Evolutionary conservation across 2,888 invertebrate species (phyloP), one percentile per base, ranked within the genome.

Genomic region (Hypomecis atomaria): DNA sequence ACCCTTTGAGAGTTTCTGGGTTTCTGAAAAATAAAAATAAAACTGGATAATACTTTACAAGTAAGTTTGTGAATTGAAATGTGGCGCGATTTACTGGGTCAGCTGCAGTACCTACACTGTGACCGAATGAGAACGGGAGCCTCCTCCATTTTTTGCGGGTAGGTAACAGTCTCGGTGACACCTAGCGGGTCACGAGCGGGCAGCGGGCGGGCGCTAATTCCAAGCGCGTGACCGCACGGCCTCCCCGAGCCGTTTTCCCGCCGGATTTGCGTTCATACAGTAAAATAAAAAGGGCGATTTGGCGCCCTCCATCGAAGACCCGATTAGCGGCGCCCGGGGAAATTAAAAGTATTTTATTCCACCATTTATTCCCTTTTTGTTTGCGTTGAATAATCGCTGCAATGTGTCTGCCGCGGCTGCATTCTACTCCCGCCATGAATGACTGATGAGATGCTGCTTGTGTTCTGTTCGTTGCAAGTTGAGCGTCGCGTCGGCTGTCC

Each of bases 281-380:
- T 86, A 86, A 89, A 91, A 90, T 90, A 90, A 90, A 90, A 91
- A 90, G 90, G 90, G 89, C 90, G 90, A 89, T 89, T 89, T 89
- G 87, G 87, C 86, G 87, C 89, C 89, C 90, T 89, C 89, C 89
- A 87, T 88, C 86, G 89, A 84, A 87, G 85, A 86, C 83, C 87
- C 90, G 90, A 91, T 91, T 91, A 91, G 89, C 89, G 89, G 89
- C 88, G 90, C 89, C 90, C 88, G 85, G 91, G 90, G 91, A 90
- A 91, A 91, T 91, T 91, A 91, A 90, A 91, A 90, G 90, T 90
- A 89, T 91, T 90, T 90, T 90, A 90, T 90, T 90, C 87, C 84
- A 87, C 85, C 87, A 90, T 90, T 90, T 88, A 90, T 90, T 89
- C 86, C 83, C 84, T 86, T 88, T 90, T 88, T 90, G 87, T 90